phyloP scores from a whole-genome alignment of 2,113 vertebrate species.

The Rafetus swinhoei region DNA sequence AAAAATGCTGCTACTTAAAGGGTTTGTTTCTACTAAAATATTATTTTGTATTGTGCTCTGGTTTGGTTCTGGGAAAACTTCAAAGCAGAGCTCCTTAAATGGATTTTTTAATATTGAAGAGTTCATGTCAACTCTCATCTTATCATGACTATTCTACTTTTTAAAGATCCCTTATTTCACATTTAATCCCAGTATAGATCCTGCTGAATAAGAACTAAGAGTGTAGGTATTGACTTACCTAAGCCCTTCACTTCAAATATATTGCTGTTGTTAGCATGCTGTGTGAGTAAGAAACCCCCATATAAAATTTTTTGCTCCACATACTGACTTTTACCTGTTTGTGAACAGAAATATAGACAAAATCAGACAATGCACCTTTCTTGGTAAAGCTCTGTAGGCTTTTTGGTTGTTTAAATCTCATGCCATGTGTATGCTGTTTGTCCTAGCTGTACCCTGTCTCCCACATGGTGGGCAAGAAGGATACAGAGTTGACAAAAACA shows the following conservation, averaged over 20 bases:
- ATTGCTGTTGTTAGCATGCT: conserved; percentile 55
- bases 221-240: conserved; percentile 58
- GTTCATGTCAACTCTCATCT: conserved; percentile 47
- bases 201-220: conserved; percentile 70
- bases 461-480: background rate
- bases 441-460: background rate
- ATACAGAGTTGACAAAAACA: background rate
- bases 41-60: background rate
- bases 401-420: background rate
- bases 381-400: background rate
- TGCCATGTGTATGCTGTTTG: background rate
- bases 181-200: conserved; percentile 55
- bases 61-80: conserved; percentile 33
- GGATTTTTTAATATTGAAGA: conserved; percentile 57
- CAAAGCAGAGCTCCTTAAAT: background rate
- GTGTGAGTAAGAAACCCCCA: conserved; percentile 39
- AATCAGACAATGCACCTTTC: conserved; percentile 9
- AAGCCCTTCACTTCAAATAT: conserved; percentile 61
- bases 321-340: conserved; percentile 17
- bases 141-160: conserved; percentile 58
- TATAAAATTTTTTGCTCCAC: conserved; percentile 35
- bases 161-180: conserved; percentile 61
- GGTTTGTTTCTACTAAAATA: conserved; percentile 11
- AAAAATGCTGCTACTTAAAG: background rate
- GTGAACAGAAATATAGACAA: background rate